Conservation (phyloP, 2,797 vertebrate species). For the Melanotaenia parkinsoni region DNA sequence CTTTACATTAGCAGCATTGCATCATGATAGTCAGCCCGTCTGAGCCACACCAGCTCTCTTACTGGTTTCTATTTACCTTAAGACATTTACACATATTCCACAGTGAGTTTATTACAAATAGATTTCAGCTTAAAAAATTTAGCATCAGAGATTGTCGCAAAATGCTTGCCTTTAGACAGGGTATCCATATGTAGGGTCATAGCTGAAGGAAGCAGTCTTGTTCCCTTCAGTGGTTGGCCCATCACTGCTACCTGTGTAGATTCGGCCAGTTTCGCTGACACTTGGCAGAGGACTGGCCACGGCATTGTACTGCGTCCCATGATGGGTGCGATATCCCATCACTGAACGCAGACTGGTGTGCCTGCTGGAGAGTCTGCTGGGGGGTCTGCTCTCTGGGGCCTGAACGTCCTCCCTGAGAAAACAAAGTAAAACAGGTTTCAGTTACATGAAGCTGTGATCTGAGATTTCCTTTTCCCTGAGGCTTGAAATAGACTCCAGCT, state of each 20-base stretch:
- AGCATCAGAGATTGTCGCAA: not conserved
- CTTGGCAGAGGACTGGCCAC: conserved; percentile 48
- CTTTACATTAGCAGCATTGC: not conserved
- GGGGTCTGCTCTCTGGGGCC: conserved; percentile 80
- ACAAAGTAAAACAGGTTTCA: conserved; percentile 1
- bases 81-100: conserved; percentile 28
- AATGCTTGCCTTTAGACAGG: conserved; percentile 68
- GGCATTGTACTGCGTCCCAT: conserved; percentile 72
- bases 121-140: not conserved
- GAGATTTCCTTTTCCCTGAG: not conserved
- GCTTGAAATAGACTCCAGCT: not conserved
- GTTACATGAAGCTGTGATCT: not conserved
- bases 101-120: not conserved
- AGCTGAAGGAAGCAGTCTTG: conserved; percentile 42
- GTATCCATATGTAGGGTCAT: conserved; percentile 80
- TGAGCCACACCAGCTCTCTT: conserved; percentile 11
- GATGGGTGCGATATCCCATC: conserved; percentile 83
- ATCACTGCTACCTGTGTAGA: conserved; percentile 20
- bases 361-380: conserved; percentile 80
- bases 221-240: not conserved
- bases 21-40: conserved; percentile 16
- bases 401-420: conserved; percentile 78
- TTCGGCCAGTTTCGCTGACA: conserved; percentile 35
- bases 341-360: conserved; percentile 83
- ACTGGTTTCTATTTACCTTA: conserved; percentile 24